Evolutionary conservation across 2,888 invertebrate species (phyloP), one percentile per base, ranked within the genome.

Genomic region (Falcaria lacertinaria): DNA sequence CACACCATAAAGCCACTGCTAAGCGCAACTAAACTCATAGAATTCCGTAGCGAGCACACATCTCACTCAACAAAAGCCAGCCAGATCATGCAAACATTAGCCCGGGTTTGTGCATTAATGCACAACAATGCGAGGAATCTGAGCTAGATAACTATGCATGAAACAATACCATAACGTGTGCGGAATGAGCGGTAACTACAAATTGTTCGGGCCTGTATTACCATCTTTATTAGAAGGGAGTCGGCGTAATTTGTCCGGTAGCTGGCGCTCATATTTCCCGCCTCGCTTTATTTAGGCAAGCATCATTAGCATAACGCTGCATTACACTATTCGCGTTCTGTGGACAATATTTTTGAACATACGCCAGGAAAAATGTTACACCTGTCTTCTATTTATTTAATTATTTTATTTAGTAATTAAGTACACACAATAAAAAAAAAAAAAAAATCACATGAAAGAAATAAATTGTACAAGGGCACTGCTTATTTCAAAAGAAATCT

Each of bases 301-400:
- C 61, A 44, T 52, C 69, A 81, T 82, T 82, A 80, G 69, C 81
- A 81, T 81, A 81, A 79, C 77, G 68, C 74, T 70, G 72, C 71
- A 76, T 81, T 80, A 69, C 69, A 56, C 48, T 52, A 50, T 53
- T 53, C 50, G 44, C 43, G 44, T 50, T 44, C 41, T 40, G 38
- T 47, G 51, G 48, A 57, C 58, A 56, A 56, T 53, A 58, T 54
- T 53, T 47, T 44, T 45, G 44, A 45, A 39, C 48, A 7, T 39
- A 37, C 22, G 41, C 19, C 13, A 14, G 28, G 5, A 13, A 17
- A 17, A 17, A 17, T n/a, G 17, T 36, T 17, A 17, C 7, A 11
- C 11, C 11, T 7, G 28, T 28, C 28, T 1, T 28, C 28, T 28
- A 2, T 7, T 28, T 11, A 28, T 28, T 11, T 28, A 11, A 28